Evolutionary conservation across 2,797 vertebrate genomes (phyloP), one percentile per base, ranked within the genome.

Genomic region (Pangasius djambal): DNA sequence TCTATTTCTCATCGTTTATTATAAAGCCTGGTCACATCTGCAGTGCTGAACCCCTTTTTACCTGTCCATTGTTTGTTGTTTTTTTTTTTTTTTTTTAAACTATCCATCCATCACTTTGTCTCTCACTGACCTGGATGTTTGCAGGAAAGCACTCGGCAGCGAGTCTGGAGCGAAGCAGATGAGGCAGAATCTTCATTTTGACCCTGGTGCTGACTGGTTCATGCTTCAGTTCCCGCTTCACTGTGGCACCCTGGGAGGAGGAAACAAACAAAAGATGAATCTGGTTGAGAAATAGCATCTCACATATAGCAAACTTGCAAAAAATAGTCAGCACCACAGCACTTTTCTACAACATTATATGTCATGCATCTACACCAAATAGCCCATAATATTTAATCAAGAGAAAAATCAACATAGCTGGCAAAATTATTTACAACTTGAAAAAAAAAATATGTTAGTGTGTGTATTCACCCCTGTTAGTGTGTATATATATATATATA

Each of bases 131-230:
- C 97, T 99, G 99, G 93, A 99, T 99, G 90, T 99, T 99, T 87
- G 98, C 97, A 83, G 99, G 99, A 90, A 99, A 99, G 0, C 96
- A 97, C 95, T 99, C 99, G 22, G 98, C 98, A 61, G 98, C 99
- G 81, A 99, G 96, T 50, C 97, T 97, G 28, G 99, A 99, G 13
- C 98, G 96, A 22, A 99, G 93, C 65, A 99, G 97, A 93, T 99
- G 98, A 61, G 98, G 99, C 63, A 99, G 96, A 91, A 99, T 99
- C 95, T 99, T 99, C 92, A 99, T 94, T 93, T 99, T 99, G 91
- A 99, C 98, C 91, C 99, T 96, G 0, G 99, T 99, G 93, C 98
- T 99, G 31, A 99, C 98, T 0, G 99, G 98, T 90, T 99, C 99
- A 34, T 98, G 97, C 93, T 99, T 99, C 91, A 99, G 94, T 93